A percentile compares a stretch with the other conserved stretches of the same genome.
These are phyloP conservation scores for Sebastes minor DNA, from an alignment of 2,797 vertebrate species.

Conservation along the genomic window DNA sequence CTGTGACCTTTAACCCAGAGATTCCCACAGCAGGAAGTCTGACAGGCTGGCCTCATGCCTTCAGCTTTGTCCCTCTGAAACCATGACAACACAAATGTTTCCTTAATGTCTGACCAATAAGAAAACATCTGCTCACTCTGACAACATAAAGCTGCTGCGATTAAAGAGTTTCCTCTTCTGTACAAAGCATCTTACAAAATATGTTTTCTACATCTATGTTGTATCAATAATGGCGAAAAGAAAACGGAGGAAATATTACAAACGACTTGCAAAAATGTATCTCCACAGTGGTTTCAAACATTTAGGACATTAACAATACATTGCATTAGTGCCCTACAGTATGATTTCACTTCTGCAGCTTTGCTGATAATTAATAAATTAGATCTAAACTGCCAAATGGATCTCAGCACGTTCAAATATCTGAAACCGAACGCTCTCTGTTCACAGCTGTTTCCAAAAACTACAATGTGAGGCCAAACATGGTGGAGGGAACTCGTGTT, in stretches of 20 bases:
- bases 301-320: conserved; percentile 17
- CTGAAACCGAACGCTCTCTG: conserved; percentile 14
- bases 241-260: conserved; percentile 16
- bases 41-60: conserved; percentile 69
- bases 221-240: conserved; percentile 13
- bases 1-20: conserved; percentile 31
- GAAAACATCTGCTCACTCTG: conserved; percentile 7
- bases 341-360: conserved; percentile 3
- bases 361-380: conserved; percentile 28
- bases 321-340: background rate
- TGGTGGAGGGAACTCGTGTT: background rate
- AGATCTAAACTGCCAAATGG: background rate
- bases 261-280: conserved; percentile 54
- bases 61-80: conserved; percentile 32
- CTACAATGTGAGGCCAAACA: background rate
- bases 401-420: conserved; percentile 12
- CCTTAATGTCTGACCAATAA: background rate
- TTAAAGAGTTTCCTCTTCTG: conserved; percentile 41
- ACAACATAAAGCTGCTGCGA: conserved; percentile 18
- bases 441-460: conserved; percentile 10
- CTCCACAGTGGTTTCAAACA: conserved; percentile 43
- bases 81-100: conserved; percentile 14
- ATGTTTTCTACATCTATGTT: conserved; percentile 44
- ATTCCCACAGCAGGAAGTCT: conserved; percentile 54
- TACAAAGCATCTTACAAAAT: conserved; percentile 66